These are phyloP conservation scores for Alouatta palliata DNA, from an alignment of 2,113 vertebrate genomes.

Conservation along the genomic window DNA sequence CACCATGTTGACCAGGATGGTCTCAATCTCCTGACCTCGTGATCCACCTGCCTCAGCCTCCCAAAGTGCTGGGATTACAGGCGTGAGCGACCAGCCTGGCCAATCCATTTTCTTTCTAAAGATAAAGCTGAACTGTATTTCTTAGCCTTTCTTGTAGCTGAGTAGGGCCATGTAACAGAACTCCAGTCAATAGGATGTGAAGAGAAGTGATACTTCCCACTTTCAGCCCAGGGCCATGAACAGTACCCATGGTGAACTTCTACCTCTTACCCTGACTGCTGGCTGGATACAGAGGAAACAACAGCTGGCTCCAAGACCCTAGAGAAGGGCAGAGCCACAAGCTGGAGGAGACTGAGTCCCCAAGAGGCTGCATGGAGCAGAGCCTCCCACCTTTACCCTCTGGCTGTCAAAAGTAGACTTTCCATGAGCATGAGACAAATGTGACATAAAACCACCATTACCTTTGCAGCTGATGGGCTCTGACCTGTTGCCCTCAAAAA, in stretches of 20 bases:
- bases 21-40: too few species aligned
- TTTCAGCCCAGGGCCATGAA: not conserved
- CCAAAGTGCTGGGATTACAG: too few species aligned
- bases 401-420: not conserved
- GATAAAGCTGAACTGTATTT: not conserved
- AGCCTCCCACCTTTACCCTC: not conserved
- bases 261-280: not conserved
- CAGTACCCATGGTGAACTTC: rapidly evolving
- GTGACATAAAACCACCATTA: constrained; percentile 65
- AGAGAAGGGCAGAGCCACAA: not conserved
- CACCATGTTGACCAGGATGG: too few species aligned
- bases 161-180: not conserved
- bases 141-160: not conserved
- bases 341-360: not conserved
- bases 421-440: not conserved
- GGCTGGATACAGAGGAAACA: not conserved
- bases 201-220: not conserved
- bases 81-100: too few species aligned
- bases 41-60: too few species aligned
- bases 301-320: not conserved
- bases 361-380: not conserved
- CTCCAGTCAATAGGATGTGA: too few species aligned
- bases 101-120: not conserved
- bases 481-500: constrained; percentile 88
- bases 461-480: constrained; percentile 89